Percentiles rank a stretch among this genome's conserved stretches.
phyloP scores from a whole-genome alignment of 2,888 invertebrate species.

The Caprella mutica region DNA sequence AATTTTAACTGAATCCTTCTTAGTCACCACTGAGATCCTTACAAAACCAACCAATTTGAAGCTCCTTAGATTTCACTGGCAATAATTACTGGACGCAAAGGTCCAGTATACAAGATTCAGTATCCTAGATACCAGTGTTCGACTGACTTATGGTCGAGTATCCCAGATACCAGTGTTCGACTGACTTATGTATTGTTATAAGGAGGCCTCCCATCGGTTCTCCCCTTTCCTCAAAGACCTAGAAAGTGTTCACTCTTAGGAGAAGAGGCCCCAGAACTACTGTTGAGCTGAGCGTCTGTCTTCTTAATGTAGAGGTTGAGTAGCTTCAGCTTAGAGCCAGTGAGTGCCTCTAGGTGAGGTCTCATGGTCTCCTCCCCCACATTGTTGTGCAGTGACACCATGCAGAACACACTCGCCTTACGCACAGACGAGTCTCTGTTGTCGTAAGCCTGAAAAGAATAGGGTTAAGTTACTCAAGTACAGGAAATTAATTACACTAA shows the following conservation, averaged over 20 bases:
- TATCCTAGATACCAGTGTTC: too few species aligned
- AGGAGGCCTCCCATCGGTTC: too few species aligned
- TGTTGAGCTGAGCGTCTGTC: constrained; percentile 41
- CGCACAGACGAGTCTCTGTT: constrained; percentile 82
- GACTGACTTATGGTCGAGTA: too few species aligned
- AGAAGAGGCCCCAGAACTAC: constrained; percentile 32
- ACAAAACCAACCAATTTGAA: too few species aligned
- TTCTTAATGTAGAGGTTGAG: constrained; percentile 65
- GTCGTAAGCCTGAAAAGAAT: constrained; percentile 62
- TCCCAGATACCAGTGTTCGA: too few species aligned
- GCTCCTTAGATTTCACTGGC: too few species aligned
- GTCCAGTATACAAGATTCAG: too few species aligned
- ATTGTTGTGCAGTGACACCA: constrained; percentile 83
- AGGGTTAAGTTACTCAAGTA: neutral
- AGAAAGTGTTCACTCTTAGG: constrained; percentile 33
- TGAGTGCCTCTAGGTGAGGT: constrained; percentile 66
- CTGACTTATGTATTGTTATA: too few species aligned
- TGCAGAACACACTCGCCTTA: constrained; percentile 92
- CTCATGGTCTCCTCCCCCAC: constrained; percentile 74
- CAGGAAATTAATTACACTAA: neutral
- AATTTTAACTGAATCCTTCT: too few species aligned
- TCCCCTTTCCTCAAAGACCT: too few species aligned
- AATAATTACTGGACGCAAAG: too few species aligned
- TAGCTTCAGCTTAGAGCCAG: constrained; percentile 79
- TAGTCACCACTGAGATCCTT: too few species aligned